A percentile compares a stretch with the other conserved stretches of the same genome.
Evolutionary conservation across 2,888 invertebrate species (phyloP).

Genomic region (Dorcus parallelipipedus): DNA sequence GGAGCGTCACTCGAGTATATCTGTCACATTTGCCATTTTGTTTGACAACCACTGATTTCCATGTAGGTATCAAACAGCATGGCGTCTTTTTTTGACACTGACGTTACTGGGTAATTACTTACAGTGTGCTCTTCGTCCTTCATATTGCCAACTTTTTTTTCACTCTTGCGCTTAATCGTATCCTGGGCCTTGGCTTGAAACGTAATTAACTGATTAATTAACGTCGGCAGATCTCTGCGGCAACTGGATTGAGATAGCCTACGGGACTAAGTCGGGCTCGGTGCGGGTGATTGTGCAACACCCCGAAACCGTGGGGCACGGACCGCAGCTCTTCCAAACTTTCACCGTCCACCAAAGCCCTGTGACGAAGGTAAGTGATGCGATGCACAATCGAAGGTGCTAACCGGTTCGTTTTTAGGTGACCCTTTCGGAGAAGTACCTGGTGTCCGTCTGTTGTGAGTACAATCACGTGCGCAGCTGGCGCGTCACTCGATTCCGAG

Average conservation of each 20-base stretch:
- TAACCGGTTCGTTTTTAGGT: conserved; percentile 56
- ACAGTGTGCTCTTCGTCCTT: not conserved
- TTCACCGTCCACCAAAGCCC: conserved; percentile 96
- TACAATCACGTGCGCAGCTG: conserved; percentile 98
- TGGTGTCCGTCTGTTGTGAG: conserved; percentile 94
- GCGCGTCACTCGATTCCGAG: conserved; percentile 94
- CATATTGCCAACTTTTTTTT: not conserved
- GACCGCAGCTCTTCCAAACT: conserved; percentile 96
- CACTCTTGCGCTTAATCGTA: not conserved
- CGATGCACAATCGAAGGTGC: not conserved
- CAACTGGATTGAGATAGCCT: conserved; percentile 99
- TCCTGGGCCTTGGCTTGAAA: not conserved
- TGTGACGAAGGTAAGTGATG: conserved; percentile 74
- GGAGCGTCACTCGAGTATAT: too few species aligned
- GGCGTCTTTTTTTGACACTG: too few species aligned
- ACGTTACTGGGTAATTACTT: too few species aligned
- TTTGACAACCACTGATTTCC: too few species aligned
- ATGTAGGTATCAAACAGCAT: too few species aligned
- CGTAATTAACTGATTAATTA: conserved; percentile 5
- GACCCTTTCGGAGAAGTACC: conserved; percentile 89
- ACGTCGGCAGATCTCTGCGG: conserved; percentile 78
- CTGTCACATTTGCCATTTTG: too few species aligned
- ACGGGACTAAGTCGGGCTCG: conserved; percentile 93
- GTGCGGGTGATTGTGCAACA: conserved; percentile 98
- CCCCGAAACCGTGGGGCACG: conserved; percentile 97